phyloP scores from a whole-genome alignment of 2,888 invertebrate genomes.

The Endomychus coccineus region DNA sequence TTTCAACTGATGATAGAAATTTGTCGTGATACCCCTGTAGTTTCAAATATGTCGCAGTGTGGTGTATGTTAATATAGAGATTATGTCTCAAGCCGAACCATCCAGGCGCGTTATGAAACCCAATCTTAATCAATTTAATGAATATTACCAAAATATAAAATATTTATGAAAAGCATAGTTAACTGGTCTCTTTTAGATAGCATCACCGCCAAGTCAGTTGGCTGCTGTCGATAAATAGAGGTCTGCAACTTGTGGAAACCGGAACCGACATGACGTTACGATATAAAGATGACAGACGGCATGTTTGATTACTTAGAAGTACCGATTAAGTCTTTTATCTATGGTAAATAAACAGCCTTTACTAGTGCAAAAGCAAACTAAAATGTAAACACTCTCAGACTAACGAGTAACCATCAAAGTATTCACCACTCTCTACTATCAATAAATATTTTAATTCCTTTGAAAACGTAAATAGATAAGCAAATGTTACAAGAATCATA shows the following conservation, averaged over 20 bases:
- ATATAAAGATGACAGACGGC: constrained; percentile 30
- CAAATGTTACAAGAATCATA: constrained; percentile 32
- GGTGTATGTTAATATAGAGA: too few relatives aligned
- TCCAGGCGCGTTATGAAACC: too few relatives aligned
- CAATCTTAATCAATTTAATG: constrained; percentile 25
- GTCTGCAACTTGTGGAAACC: too few relatives aligned
- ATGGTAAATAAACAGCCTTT: constrained; percentile 33
- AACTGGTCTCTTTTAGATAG: too few relatives aligned
- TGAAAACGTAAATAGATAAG: constrained; percentile 37
- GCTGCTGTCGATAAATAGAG: too few relatives aligned
- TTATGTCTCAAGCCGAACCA: too few relatives aligned
- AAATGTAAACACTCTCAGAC: constrained; percentile 33
- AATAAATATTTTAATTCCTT: constrained; percentile 40
- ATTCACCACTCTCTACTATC: constrained; percentile 29
- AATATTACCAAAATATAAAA: constrained; percentile 29
- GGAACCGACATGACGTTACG: neutral
- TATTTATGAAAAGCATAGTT: too few relatives aligned
- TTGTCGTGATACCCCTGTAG: too few relatives aligned
- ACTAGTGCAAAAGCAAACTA: constrained; percentile 25
- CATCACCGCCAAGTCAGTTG: too few relatives aligned
- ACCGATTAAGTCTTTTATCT: constrained; percentile 40
- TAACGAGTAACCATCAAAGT: constrained; percentile 36
- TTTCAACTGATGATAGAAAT: too few relatives aligned
- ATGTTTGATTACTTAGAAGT: constrained; percentile 37
- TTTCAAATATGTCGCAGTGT: too few relatives aligned